phyloP scores from a whole-genome alignment of 2,113 vertebrate genomes.

The Phylloscopus trochiloides region DNA sequence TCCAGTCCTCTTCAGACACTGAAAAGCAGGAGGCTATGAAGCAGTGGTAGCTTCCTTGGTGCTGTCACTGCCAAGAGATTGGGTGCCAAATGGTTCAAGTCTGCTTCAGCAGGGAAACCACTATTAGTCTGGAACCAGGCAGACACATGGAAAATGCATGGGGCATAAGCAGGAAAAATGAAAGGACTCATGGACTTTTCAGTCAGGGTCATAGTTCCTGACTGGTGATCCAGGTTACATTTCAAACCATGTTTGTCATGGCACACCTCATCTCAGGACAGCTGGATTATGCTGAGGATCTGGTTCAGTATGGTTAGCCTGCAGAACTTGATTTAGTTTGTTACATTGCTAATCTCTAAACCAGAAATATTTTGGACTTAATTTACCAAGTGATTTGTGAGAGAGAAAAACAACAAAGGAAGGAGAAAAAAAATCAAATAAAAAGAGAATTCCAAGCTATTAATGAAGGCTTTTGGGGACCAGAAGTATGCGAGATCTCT shows the following conservation, averaged over 20 bases:
- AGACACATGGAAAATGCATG: neutral
- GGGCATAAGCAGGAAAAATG: neutral
- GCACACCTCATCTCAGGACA: neutral
- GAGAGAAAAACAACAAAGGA: neutral
- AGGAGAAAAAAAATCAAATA: neutral
- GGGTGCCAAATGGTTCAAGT: neutral
- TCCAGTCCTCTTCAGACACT: neutral
- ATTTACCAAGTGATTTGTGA: neutral
- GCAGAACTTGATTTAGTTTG: neutral
- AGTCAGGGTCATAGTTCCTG: neutral
- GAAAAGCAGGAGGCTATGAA: neutral
- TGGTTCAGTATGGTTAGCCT: neutral
- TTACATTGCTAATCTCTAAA: neutral
- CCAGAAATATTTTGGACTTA: neutral
- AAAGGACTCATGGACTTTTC: rapidly evolving
- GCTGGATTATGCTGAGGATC: neutral
- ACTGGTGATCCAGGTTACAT: neutral
- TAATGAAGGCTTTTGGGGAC: neutral
- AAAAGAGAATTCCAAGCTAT: neutral
- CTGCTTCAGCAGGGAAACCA: neutral
- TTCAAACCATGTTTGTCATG: neutral
- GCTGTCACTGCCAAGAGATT: neutral
- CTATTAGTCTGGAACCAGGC: neutral
- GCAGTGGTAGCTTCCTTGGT: neutral
- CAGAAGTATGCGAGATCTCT: neutral